Conservation (phyloP, 2,888 invertebrate genomes). For the Lycophotia porphyrea region DNA sequence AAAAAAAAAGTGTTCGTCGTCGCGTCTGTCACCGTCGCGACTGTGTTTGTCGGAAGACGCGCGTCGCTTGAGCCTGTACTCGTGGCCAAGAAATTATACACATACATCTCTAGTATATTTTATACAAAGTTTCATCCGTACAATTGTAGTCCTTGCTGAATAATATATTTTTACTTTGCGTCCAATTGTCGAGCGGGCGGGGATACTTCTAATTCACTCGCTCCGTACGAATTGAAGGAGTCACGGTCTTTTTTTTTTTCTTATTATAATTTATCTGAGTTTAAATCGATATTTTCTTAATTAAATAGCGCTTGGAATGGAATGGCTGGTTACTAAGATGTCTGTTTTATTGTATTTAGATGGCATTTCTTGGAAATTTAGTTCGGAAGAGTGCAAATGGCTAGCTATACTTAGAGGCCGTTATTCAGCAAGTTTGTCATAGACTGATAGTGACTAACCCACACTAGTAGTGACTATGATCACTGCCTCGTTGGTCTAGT, state of each 20-base stretch:
- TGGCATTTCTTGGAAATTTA: background rate
- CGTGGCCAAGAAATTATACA: constrained; percentile 10
- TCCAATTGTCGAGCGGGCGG: constrained; percentile 71
- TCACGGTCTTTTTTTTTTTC: constrained; percentile 60
- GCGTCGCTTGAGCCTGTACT: background rate
- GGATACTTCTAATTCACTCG: constrained; percentile 71
- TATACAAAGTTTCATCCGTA: constrained; percentile 64
- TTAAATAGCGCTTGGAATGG: constrained; percentile 10
- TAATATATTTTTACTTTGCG: constrained; percentile 76
- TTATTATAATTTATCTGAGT: constrained; percentile 30
- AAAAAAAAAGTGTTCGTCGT: too few relatives aligned
- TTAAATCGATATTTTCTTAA: constrained; percentile 37
- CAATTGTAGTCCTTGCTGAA: constrained; percentile 71
- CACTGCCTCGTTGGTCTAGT: too few relatives aligned
- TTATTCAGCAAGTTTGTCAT: background rate
- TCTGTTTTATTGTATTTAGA: background rate
- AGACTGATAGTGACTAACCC: background rate
- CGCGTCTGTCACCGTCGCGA: too few relatives aligned
- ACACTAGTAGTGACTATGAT: too few relatives aligned
- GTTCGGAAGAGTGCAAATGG: background rate
- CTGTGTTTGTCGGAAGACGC: background rate
- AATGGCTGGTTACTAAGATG: background rate
- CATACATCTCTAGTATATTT: constrained; percentile 38
- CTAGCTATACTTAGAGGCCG: background rate
- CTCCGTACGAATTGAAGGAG: constrained; percentile 69